Evolutionary conservation across 2,888 invertebrate species (phyloP), one percentile per base, ranked within the genome.

Genomic region (Gastrophysa polygoni): DNA sequence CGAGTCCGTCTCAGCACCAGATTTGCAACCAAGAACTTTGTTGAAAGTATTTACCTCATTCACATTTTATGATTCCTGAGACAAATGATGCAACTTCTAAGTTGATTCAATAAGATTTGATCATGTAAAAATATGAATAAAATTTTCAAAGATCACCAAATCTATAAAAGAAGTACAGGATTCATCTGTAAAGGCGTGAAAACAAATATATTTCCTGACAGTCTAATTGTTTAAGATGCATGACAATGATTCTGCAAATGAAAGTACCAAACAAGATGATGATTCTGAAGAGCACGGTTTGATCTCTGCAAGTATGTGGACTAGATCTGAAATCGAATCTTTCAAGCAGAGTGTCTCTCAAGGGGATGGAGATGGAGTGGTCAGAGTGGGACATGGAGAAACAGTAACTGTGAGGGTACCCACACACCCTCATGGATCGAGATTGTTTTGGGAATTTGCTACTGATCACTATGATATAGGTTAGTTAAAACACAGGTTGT

Each of bases 401-500:
- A 96, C 95, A 0, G 93, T 98, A 49, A 98, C 98, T 50, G 95
- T 97, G 73, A 86, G 98, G 38, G 98, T 99, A 57, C 99, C 99
- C 7, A 99, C 99, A 0, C 96, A 97, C 78, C 90, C 91, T 68
- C 92, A 94, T 74, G 98, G 98, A 0, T 89, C 91, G 1, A 92
- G 94, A 74, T 85, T 99, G 38, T 98, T 96, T 83, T 99, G 98
- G 98, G 99, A 99, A 84, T 99, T 99, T 81, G 97, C 98, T 11
- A 98, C 99, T 0, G 99, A 99, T 80, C 90, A 91, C 78, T 99
- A 97, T 78, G 99, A 99, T 80, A 93, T 99, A 74, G 96, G 91
- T 80, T 75, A 62, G 57, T 21, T n/a, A n/a, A n/a, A n/a, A n/a
- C n/a, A n/a, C n/a, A n/a, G n/a, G n/a, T n/a, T n/a, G n/a, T n/a